Conservation (phyloP, 2,113 vertebrate species). For the Lepus timidus region DNA sequence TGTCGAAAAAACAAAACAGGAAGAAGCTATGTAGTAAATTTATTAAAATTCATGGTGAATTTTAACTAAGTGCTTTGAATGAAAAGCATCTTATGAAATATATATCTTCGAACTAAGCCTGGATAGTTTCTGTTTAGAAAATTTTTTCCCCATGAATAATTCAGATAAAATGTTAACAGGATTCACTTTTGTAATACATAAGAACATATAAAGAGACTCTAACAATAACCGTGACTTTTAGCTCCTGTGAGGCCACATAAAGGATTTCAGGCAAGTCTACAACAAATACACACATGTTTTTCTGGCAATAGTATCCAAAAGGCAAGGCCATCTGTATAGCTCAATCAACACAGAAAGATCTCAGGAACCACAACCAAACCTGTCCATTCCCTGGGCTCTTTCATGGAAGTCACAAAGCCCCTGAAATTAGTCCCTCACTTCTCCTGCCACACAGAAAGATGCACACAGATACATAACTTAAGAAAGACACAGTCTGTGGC, state of each 20-base stretch:
- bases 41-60: constrained; percentile 77
- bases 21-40: constrained; percentile 46
- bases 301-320: neutral
- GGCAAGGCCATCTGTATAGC: neutral
- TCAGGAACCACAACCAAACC: neutral
- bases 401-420: neutral
- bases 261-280: neutral
- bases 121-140: constrained; percentile 52
- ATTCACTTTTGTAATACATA: constrained; percentile 31
- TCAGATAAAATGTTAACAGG: constrained; percentile 60
- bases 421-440: neutral
- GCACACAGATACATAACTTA: neutral
- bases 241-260: neutral
- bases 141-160: constrained; percentile 53
- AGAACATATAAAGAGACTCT: constrained; percentile 17
- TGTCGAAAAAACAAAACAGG: neutral
- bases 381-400: neutral
- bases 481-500: neutral
- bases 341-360: neutral
- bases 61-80: constrained; percentile 66
- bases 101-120: constrained; percentile 46
- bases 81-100: constrained; percentile 70
- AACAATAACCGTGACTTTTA: neutral
- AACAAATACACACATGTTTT: neutral
- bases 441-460: neutral